Conservation (phyloP, 2,888 invertebrate species). For the Drosophila parthenogenetica region DNA sequence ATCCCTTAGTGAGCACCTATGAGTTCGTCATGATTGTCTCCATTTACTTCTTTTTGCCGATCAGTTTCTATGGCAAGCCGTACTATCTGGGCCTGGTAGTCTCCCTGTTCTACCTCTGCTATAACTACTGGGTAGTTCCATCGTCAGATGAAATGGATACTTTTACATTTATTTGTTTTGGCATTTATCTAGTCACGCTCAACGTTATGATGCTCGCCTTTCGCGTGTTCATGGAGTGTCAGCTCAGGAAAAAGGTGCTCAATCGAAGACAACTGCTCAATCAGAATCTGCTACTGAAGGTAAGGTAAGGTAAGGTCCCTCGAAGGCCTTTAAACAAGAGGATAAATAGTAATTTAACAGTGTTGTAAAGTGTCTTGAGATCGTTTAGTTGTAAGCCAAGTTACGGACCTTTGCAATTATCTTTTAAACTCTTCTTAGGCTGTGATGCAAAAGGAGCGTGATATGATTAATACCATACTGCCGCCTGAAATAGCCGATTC, state of each 20-base stretch:
- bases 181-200: background rate
- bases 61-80: conserved; percentile 24
- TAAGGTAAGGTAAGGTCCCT: conserved; percentile 27
- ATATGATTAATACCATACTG: conserved; percentile 92
- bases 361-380: too few species aligned
- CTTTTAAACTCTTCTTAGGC: conserved; percentile 8
- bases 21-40: conserved; percentile 44
- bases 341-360: too few species aligned
- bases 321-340: background rate
- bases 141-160: background rate
- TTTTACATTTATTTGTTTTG: conserved; percentile 8
- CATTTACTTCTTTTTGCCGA: conserved; percentile 50
- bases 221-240: conserved; percentile 20
- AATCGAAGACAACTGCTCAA: conserved; percentile 39
- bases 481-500: conserved; percentile 91
- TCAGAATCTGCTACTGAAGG: conserved; percentile 35
- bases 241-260: conserved; percentile 28
- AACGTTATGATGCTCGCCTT: conserved; percentile 28
- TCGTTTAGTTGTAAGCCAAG: too few species aligned
- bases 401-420: too few species aligned
- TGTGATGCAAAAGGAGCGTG: conserved; percentile 89
- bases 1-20: conserved; percentile 8
- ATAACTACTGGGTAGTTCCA: background rate
- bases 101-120: conserved; percentile 8
- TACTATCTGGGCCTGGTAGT: conserved; percentile 31